Base-by-base conservation (phyloP, 2,797 vertebrate genomes). In the Amniataba percoides region DNA sequence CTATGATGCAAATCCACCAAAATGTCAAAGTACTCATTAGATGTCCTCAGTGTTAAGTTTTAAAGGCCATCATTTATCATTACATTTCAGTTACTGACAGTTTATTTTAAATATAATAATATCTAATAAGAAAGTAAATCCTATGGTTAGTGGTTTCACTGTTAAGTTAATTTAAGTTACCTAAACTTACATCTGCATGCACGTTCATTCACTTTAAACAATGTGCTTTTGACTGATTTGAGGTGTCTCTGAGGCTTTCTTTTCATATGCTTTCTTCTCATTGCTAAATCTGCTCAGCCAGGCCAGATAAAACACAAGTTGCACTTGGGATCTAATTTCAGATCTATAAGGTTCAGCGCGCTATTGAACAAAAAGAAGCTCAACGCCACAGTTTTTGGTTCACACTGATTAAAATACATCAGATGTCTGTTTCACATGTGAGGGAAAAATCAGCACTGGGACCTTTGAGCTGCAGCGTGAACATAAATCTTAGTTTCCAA, bases 281-380 rank as follows among this genome's bases (percentile, higher is more conserved):
- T 84, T 77, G 23, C 36, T 66, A 67, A 86, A 83, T 78, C 83
- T 69, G 76, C 78, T 68, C 60, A 71, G 77, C 57, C 31, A 18
- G 71, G 46, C 25, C 48, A 43, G 58, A 65, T 57, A 39, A 69
- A 81, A 73, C 4, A 43, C 42, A 48, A 71, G 36, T 56, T 36
- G 25, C 61, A 71, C 56, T 56, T 23, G 64, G 72, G 73, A 73
- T 74, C 56, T 83, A 31, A 78, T 80, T 78, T 34, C 49, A 15
- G 4, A 60, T 71, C 77, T 46, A 16, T 51, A 66, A 25, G 51
- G 19, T 63, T 82, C 21, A 74, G 64, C 74, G 63, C 73, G 23
- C n/a, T 58, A 59, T 64, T 73, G 64, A 83, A 66, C 71, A 42
- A 68, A 68, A 78, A 77, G 57, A 25, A 77, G 36, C 21, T 75